Conservation (phyloP, 2,888 invertebrate species). For the Lepidocyrtinus sp. region DNA sequence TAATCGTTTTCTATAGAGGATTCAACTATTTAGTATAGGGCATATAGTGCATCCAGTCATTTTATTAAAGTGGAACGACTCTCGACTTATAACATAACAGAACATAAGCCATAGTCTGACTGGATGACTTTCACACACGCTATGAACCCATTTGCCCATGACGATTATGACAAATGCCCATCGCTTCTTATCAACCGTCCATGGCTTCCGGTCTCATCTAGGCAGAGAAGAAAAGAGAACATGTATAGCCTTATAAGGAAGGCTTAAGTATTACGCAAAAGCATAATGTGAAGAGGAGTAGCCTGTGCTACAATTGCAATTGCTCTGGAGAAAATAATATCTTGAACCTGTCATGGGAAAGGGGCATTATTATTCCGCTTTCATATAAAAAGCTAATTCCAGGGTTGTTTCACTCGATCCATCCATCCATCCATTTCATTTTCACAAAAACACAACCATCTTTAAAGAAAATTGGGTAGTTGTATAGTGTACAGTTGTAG, state of each 20-base stretch:
- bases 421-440: conserved; percentile 30
- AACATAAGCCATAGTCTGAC: background rate
- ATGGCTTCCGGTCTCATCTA: conserved; percentile 68
- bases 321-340: conserved; percentile 37
- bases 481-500: conserved; percentile 25
- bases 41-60: conserved; percentile 10
- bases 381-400: conserved; percentile 51
- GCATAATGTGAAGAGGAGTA: conserved; percentile 8
- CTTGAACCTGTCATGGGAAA: conserved; percentile 52
- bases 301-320: conserved; percentile 20
- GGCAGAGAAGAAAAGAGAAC: too few species aligned
- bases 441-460: background rate
- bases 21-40: conserved; percentile 48
- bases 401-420: conserved; percentile 63
- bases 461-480: background rate
- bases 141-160: conserved; percentile 66
- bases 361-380: conserved; percentile 50
- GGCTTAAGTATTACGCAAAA: conserved; percentile 56
- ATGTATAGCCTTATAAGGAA: too few species aligned
- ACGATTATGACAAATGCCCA: conserved; percentile 68
- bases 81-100: background rate
- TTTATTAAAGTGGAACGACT: background rate
- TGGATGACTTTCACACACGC: conserved; percentile 68
- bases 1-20: conserved; percentile 47
- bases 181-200: conserved; percentile 67